phyloP scores from a whole-genome alignment of 2,797 vertebrate species.

The Anas bahamensis region DNA sequence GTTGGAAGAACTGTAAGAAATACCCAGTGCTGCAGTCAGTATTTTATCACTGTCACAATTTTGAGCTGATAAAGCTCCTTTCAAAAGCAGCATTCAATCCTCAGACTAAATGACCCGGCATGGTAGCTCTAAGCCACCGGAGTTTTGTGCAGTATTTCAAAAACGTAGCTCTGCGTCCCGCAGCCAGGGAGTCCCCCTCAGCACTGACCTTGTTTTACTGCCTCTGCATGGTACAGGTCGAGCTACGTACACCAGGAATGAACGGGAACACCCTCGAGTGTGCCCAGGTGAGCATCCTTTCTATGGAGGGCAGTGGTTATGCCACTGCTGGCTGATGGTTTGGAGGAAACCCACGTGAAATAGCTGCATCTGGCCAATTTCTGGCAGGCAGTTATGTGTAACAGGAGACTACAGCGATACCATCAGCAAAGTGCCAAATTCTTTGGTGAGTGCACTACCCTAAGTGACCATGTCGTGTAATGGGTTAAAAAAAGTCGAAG shows the following conservation, averaged over 20 bases:
- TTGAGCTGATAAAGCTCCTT: not conserved
- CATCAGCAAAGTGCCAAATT: not conserved
- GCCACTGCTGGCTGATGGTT: not conserved
- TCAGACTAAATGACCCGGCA: fast-evolving
- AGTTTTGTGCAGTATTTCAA: not conserved
- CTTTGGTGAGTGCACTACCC: fast-evolving
- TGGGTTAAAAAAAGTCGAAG: fast-evolving
- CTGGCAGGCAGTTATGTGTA: not conserved
- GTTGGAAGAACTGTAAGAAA: not conserved
- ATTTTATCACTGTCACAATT: not conserved
- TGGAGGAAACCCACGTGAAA: not conserved
- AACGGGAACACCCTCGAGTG: not conserved
- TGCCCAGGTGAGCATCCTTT: not conserved
- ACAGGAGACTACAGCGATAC: fast-evolving
- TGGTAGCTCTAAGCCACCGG: not conserved
- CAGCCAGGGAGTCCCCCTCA: not conserved
- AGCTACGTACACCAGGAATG: fast-evolving
- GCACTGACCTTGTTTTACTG: not conserved
- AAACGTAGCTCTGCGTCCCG: fast-evolving
- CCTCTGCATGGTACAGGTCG: not conserved
- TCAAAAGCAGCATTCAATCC: not conserved
- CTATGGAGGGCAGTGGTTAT: not conserved
- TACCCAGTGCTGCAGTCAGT: not conserved
- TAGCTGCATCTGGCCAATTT: not conserved
- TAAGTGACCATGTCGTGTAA: fast-evolving